Evolutionary conservation across 2,888 invertebrate genomes (phyloP).

Genomic region (Alentia gelatinosa): DNA sequence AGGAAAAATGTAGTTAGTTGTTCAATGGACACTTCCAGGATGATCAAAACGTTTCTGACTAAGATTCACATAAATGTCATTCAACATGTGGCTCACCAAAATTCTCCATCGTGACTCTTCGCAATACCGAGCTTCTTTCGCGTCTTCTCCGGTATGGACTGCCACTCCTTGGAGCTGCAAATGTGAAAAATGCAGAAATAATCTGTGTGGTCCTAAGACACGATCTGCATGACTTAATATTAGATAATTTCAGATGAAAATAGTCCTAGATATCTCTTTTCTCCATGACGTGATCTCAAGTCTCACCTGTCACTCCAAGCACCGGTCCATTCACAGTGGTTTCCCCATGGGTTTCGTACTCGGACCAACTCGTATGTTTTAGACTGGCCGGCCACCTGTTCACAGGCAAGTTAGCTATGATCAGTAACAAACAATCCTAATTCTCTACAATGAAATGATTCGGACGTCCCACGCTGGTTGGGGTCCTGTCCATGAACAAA

Average conservation of each 20-base stretch:
- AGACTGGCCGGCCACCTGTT: constrained; percentile 53
- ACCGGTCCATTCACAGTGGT: constrained; percentile 96
- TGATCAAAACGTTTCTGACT: background rate
- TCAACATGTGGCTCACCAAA: constrained; percentile 91
- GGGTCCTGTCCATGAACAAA: too few species aligned
- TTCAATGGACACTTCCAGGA: too few species aligned
- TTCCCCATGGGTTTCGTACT: constrained; percentile 96
- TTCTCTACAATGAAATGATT: background rate
- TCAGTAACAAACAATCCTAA: background rate
- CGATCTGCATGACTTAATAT: too few species aligned
- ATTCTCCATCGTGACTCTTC: constrained; percentile 97
- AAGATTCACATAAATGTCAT: too few species aligned
- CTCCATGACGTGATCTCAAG: too few species aligned
- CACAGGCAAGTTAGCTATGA: background rate
- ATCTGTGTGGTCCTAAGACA: too few species aligned
- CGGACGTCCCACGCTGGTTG: too few species aligned
- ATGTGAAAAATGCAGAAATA: background rate
- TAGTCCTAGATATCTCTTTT: too few species aligned
- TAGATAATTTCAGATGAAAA: too few species aligned
- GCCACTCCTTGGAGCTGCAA: constrained; percentile 92
- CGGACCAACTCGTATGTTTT: constrained; percentile 83
- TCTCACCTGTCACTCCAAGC: constrained; percentile 91
- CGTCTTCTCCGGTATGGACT: constrained; percentile 91
- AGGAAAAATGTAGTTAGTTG: too few species aligned
- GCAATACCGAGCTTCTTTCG: constrained; percentile 93